Percentiles rank a stretch among this genome's conserved stretches.
Evolutionary conservation across 64 coral and sea anemone species (phyloP).

Genomic region (Montipora sp.): DNA sequence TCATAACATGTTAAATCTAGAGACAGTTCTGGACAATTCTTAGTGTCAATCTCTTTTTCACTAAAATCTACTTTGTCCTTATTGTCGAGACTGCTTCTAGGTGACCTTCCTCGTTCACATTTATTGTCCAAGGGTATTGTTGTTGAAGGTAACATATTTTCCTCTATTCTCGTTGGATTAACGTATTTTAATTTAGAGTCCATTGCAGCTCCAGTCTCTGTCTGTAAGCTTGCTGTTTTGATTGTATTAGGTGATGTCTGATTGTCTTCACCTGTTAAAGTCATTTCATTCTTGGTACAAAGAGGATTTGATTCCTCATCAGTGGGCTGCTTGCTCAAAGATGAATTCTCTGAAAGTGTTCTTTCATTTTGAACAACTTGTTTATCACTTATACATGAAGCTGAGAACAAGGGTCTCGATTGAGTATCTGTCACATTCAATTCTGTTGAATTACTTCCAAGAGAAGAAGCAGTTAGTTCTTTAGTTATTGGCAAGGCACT

Average conservation of each 20-base stretch:
- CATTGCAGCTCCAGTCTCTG: not conserved
- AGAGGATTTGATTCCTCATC: not conserved
- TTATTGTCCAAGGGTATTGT: not conserved
- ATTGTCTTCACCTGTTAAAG: not conserved
- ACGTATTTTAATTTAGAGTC: not conserved
- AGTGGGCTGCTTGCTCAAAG: not conserved
- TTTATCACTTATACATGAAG: not conserved
- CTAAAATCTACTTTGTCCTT: not conserved
- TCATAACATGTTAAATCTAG: slow-evolving; percentile 46
- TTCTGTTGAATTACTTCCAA: slow-evolving; percentile 12
- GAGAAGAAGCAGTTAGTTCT: not conserved
- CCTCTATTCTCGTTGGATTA: not conserved
- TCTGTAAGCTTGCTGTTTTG: not conserved
- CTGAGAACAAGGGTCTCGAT: not conserved
- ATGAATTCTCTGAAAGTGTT: not conserved
- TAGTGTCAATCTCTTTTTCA: not conserved
- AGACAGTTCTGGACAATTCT: not conserved
- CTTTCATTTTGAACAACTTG: not conserved
- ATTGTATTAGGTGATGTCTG: not conserved
- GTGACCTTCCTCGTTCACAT: not conserved
- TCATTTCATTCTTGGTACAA: not conserved
- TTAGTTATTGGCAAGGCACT: not conserved
- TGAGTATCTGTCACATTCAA: not conserved
- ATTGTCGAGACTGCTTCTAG: not conserved
- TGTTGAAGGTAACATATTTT: not conserved